Conservation (phyloP, 2,888 invertebrate species). For the Campoletis raptor region DNA sequence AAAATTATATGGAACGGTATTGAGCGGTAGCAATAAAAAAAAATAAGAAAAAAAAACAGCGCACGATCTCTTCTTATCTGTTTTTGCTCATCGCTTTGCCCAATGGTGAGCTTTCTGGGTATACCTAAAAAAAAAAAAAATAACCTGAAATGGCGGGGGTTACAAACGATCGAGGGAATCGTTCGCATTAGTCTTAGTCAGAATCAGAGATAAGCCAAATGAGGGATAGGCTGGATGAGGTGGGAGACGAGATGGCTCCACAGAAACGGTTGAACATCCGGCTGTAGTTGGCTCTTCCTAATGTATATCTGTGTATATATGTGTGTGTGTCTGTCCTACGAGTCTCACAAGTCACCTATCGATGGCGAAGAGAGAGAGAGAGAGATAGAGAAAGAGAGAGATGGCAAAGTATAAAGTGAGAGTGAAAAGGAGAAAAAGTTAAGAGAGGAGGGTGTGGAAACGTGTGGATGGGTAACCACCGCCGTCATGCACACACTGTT, state of each 20-base stretch:
- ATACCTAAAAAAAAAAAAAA: conserved; percentile 26
- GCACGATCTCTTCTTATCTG: background rate
- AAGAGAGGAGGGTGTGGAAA: conserved; percentile 3
- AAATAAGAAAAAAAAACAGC: conserved; percentile 27
- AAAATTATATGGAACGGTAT: background rate
- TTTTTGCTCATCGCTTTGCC: conserved; percentile 32
- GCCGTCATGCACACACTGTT: conserved; percentile 13
- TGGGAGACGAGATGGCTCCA: conserved; percentile 44
- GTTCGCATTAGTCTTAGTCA: conserved; percentile 81
- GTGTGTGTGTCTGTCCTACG: conserved; percentile 47
- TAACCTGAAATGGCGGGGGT: conserved; percentile 69
- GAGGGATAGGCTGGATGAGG: conserved; percentile 74
- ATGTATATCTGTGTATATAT: background rate
- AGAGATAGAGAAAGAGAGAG: conserved; percentile 10
- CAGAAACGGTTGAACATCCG: conserved; percentile 62
- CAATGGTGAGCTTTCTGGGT: conserved; percentile 38
- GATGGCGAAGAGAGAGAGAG: conserved; percentile 19
- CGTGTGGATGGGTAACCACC: background rate
- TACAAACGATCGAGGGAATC: conserved; percentile 82
- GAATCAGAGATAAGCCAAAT: conserved; percentile 82
- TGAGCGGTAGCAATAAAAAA: conserved; percentile 26
- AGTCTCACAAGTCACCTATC: conserved; percentile 66
- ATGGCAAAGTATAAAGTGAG: background rate
- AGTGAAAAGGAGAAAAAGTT: background rate
- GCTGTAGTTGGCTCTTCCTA: conserved; percentile 17